Base-by-base conservation (phyloP, 2,888 invertebrate species). In the Euzophera pinguis region DNA sequence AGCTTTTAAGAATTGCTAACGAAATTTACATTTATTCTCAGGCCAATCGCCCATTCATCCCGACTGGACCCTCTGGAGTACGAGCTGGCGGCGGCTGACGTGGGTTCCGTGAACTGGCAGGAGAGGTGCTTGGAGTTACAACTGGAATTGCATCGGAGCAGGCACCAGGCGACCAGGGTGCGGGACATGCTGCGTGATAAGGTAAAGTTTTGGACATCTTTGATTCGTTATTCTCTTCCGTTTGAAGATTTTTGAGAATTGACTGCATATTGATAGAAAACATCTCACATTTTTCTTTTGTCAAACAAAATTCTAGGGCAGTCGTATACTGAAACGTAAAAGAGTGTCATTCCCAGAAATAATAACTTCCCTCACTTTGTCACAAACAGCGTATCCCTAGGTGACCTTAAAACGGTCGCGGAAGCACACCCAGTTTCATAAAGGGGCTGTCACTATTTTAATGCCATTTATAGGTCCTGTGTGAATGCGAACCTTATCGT, bases 181-280 rank as follows among this genome's bases (percentile, higher is more conserved):
- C 92, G 97, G 47, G 96, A 97, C 73, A 95, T 97, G 93, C 93
- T 98, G 55, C 91, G 96, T 75, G 96, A 97, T 90, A 97, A 97
- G 96, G 97, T 97, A 75, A 85, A n/a, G n/a, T n/a, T n/a, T n/a
- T n/a, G n/a, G n/a, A n/a, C n/a, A n/a, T n/a, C n/a, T n/a, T n/a
- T n/a, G n/a, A n/a, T n/a, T n/a, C n/a, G n/a, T n/a, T n/a, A n/a
- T n/a, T n/a, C n/a, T n/a, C n/a, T n/a, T n/a, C n/a, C n/a, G n/a
- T n/a, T n/a, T n/a, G n/a, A n/a, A n/a, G n/a, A n/a, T n/a, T n/a
- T n/a, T n/a, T n/a, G n/a, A n/a, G n/a, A n/a, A n/a, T n/a, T n/a
- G n/a, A n/a, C n/a, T n/a, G n/a, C n/a, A n/a, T n/a, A n/a, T n/a
- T n/a, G n/a, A n/a, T n/a, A n/a, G n/a, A n/a, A n/a, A n/a, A n/a